Evolutionary conservation across 2,113 vertebrate species (phyloP).

Genomic region (Cairina moschata): DNA sequence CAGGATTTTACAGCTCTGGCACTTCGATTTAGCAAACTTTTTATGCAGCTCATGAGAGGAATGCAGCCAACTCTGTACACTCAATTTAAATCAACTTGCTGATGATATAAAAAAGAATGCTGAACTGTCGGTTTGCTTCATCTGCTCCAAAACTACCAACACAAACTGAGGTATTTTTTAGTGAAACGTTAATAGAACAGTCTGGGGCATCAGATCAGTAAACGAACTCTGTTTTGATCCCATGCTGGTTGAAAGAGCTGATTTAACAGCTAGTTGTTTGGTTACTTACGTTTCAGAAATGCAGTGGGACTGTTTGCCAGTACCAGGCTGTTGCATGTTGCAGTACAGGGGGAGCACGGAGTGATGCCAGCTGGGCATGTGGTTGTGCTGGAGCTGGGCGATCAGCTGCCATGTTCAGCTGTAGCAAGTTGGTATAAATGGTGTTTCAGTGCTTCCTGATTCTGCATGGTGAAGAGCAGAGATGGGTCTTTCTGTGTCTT

Average conservation of each 20-base stretch:
- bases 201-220: conserved; percentile 10
- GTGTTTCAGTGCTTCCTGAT: neutral
- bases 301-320: neutral
- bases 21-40: conserved; percentile 57
- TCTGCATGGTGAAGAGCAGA: neutral
- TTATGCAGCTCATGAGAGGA: conserved; percentile 66
- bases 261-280: conserved; percentile 47
- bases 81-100: conserved; percentile 76
- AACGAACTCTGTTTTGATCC: conserved; percentile 39
- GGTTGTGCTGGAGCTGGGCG: neutral
- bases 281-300: conserved; percentile 14
- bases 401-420: neutral
- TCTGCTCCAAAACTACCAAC: conserved; percentile 64
- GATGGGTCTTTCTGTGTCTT: neutral
- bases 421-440: neutral
- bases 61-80: conserved; percentile 58
- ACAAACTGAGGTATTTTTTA: conserved; percentile 58
- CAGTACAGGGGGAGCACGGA: neutral
- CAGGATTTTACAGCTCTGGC: conserved; percentile 56
- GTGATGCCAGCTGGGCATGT: neutral
- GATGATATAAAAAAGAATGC: conserved; percentile 70
- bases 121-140: conserved; percentile 64
- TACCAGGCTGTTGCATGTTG: neutral
- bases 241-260: conserved; percentile 37
- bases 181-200: conserved; percentile 48